phyloP scores from a whole-genome alignment of 2,888 invertebrate genomes.

The Acrocyrtus sp. region DNA sequence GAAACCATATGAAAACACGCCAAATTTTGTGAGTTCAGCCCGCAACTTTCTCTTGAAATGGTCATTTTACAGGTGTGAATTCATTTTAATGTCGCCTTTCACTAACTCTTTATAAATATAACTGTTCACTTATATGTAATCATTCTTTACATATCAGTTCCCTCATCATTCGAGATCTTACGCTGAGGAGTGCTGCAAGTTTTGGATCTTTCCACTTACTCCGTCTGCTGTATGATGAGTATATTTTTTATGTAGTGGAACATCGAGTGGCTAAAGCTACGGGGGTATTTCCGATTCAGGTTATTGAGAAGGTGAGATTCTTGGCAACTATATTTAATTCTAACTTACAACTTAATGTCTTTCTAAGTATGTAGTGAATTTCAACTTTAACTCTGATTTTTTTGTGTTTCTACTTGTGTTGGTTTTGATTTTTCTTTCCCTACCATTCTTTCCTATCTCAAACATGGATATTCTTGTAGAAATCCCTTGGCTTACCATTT shows the following conservation, averaged over 20 bases:
- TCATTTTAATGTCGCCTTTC: background rate
- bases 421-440: too few relatives aligned
- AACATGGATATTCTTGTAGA: conserved; percentile 13
- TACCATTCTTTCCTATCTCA: conserved; percentile 3
- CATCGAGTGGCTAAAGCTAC: conserved; percentile 93
- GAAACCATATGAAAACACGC: conserved; percentile 85
- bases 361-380: background rate
- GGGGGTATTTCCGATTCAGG: conserved; percentile 92
- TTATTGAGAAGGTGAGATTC: conserved; percentile 75
- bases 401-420: background rate
- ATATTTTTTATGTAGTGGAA: conserved; percentile 98
- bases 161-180: conserved; percentile 97
- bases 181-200: conserved; percentile 94
- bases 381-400: background rate
- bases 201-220: conserved; percentile 99
- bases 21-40: conserved; percentile 85
- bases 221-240: conserved; percentile 97
- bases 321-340: background rate
- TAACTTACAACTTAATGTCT: background rate
- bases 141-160: conserved; percentile 77
- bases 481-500: conserved; percentile 19
- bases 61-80: conserved; percentile 92
- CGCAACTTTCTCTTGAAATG: conserved; percentile 96
- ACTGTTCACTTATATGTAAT: too few relatives aligned
- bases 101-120: conserved; percentile 4